phyloP scores from a whole-genome alignment of 2,113 vertebrate genomes.

The Narcine bancroftii region DNA sequence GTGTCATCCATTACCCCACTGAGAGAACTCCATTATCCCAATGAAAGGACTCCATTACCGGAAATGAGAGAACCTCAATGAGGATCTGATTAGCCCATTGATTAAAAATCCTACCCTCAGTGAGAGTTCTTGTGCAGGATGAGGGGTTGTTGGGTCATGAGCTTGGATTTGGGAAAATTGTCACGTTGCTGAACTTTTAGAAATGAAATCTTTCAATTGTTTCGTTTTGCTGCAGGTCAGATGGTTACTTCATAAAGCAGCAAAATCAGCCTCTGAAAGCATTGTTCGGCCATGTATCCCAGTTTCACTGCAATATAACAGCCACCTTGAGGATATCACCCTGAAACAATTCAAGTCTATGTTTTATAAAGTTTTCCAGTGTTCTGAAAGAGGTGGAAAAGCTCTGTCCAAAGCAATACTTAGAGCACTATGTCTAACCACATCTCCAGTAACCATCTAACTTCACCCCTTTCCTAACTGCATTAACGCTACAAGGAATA shows the following conservation, averaged over 20 bases:
- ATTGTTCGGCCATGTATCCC: neutral
- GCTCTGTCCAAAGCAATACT: neutral
- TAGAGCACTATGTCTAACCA: neutral
- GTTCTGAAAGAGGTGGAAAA: neutral
- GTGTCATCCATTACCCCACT: no score
- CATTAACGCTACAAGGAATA: neutral
- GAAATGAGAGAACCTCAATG: no score
- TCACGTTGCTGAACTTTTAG: neutral
- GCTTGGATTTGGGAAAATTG: no score
- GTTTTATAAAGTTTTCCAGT: neutral
- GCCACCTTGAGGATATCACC: no score
- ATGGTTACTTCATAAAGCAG: neutral
- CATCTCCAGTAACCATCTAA: neutral
- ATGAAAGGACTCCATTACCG: no score
- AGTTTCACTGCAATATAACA: neutral
- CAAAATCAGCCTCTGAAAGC: neutral
- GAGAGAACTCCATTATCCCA: no score
- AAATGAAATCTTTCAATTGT: neutral
- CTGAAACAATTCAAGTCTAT: neutral
- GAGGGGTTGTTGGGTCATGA: no score
- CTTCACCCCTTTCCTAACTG: neutral
- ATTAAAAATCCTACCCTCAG: no score
- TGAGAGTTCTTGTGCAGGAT: no score
- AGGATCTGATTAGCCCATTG: no score
- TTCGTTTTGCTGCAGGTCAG: neutral